Base-by-base conservation (phyloP, 2,113 vertebrate genomes). In the Steatornis caripensis region DNA sequence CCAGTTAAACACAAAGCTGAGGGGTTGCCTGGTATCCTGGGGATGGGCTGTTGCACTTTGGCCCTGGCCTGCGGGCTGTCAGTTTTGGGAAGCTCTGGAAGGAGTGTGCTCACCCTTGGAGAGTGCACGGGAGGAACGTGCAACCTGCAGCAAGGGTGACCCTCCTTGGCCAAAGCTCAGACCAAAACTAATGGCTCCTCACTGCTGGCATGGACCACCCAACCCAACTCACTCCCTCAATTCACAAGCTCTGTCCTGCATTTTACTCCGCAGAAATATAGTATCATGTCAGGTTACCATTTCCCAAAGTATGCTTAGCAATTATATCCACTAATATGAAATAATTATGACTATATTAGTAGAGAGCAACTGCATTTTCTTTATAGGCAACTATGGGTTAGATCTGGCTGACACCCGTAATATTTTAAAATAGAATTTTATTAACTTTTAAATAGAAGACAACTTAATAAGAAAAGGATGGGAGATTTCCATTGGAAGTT, bases 391-490 rank as follows among this genome's bases (percentile, higher is more conserved):
- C 53, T 82, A 43, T 1, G 32, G 34, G 60, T 58, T 72, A 90
- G 76, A 84, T 68, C 48, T 82, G 45, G 65, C 39, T 84, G 45
- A 76, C 30, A 91, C 22, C 26, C 81, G 30, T 46, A 62, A 58
- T 70, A 84, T 54, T 95, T 92, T 57, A 7, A 8, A 86, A 64
- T 7, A 85, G 26, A 79, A 34, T 80, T 83, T 68, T 68, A 68
- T 55, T 76, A 83, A 60, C 45, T 90, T 83, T 49, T 75, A 61
- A 65, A 84, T 43, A 86, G 64, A 69, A 66, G 27, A 14, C 24
- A 92, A 74, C 24, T 54, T 74, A 86, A 92, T 77, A 46, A 88
- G 68, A 81, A 90, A 84, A 94, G 48, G 81, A 83, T 76, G 81
- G 45, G 66, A 90, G 51, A 91, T 60, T 89, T 89, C 69, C 60